Conservation (phyloP, 2,888 invertebrate species). For the Laspeyria flexula region DNA sequence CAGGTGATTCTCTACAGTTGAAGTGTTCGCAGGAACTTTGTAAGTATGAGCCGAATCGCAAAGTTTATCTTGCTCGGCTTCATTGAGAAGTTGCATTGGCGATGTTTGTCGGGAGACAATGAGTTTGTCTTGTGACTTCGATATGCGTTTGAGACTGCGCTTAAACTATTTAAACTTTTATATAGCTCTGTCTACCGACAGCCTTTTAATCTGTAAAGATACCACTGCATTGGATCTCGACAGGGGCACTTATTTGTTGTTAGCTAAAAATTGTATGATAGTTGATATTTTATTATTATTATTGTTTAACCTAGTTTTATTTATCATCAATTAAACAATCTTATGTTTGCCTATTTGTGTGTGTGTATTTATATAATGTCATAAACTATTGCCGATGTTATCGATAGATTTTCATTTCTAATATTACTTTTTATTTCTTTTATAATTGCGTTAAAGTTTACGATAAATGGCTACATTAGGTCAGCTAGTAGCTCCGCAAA, state of each 20-base stretch:
- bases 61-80: slow-evolving; percentile 67
- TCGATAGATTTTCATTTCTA: too few relatives aligned
- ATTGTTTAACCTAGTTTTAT: too few relatives aligned
- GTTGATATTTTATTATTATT: too few relatives aligned
- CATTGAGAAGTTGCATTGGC: slow-evolving; percentile 67
- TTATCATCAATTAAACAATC: too few relatives aligned
- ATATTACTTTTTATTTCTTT: background rate
- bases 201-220: slow-evolving; percentile 42
- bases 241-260: slow-evolving; percentile 18
- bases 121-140: slow-evolving; percentile 72
- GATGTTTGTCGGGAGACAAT: slow-evolving; percentile 67
- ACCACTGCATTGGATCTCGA: slow-evolving; percentile 9
- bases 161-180: slow-evolving; percentile 59
- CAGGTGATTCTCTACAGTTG: slow-evolving; percentile 67
- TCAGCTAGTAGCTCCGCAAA: slow-evolving; percentile 10
- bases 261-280: slow-evolving; percentile 3
- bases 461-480: background rate
- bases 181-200: slow-evolving; percentile 37
- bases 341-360: too few relatives aligned
- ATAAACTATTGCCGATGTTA: too few relatives aligned
- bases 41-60: slow-evolving; percentile 67
- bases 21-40: slow-evolving; percentile 62
- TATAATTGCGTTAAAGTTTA: background rate
- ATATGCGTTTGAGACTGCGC: slow-evolving; percentile 60
- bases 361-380: too few relatives aligned